Conservation (phyloP, 2,797 vertebrate genomes). For the Lacerta bilineata region DNA sequence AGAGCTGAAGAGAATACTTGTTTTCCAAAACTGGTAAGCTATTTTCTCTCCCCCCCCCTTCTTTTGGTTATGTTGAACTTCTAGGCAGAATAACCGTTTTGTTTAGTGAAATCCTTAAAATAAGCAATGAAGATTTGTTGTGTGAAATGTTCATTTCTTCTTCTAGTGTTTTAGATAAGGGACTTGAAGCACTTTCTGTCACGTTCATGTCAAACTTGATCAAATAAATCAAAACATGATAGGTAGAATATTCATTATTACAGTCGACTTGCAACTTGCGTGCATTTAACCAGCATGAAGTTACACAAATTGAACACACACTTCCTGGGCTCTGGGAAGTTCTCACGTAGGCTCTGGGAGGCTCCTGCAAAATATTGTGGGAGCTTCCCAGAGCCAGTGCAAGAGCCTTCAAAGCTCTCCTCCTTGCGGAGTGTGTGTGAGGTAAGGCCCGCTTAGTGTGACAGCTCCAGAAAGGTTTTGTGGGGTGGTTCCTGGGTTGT, state of each 20-base stretch:
- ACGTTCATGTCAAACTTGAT: not conserved
- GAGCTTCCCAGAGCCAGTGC: no score
- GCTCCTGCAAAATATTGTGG: no score
- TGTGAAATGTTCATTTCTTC: slow-evolving; percentile 70
- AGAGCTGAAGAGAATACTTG: slow-evolving; percentile 72
- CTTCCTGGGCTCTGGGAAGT: no score
- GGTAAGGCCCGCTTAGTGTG: no score
- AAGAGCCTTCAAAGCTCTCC: no score
- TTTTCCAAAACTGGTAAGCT: slow-evolving; percentile 73
- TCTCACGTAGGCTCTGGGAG: no score
- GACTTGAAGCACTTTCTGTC: not conserved
- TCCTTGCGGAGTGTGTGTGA: no score
- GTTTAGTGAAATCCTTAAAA: slow-evolving; percentile 39
- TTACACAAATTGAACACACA: no score
- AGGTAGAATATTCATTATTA: slow-evolving; percentile 2
- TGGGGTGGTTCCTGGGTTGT: no score
- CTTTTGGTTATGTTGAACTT: slow-evolving; percentile 1
- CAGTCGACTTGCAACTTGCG: no score
- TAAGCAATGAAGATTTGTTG: slow-evolving; percentile 52
- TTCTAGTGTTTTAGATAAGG: slow-evolving; percentile 19
- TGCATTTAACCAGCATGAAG: no score
- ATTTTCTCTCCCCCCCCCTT: slow-evolving; percentile 6
- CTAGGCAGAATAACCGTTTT: not conserved
- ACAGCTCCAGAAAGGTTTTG: no score
- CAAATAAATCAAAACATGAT: not conserved